A percentile compares a stretch with the other conserved stretches of the same genome.
These are phyloP conservation scores for Ophion slaviceki DNA, from an alignment of 2,888 invertebrate species.

Conservation along the genomic window DNA sequence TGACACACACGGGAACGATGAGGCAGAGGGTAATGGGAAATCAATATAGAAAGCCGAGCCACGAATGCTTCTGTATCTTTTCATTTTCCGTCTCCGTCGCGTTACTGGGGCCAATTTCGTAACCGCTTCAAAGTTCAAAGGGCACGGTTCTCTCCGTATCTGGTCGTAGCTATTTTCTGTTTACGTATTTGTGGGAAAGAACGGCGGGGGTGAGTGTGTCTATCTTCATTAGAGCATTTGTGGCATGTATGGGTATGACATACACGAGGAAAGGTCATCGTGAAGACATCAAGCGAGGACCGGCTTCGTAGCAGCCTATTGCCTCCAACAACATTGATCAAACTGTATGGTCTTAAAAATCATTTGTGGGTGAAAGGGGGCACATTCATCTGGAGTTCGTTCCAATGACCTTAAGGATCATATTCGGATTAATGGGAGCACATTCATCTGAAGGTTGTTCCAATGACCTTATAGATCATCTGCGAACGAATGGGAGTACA, in stretches of 20 bases:
- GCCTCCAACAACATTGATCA: background rate
- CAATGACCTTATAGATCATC: no score
- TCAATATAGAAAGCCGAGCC: conserved; percentile 77
- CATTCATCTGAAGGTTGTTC: no score
- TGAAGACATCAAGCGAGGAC: background rate
- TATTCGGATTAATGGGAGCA: no score
- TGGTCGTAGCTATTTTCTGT: conserved; percentile 12
- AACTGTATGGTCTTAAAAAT: no score
- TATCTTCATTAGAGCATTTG: background rate
- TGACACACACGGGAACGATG: conserved; percentile 49
- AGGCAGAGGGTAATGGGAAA: conserved; percentile 77
- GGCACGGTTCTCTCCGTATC: conserved; percentile 56
- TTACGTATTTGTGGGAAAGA: background rate
- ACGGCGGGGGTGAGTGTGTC: background rate
- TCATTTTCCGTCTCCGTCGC: conserved; percentile 45
- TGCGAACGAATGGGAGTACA: no score
- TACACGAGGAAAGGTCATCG: background rate
- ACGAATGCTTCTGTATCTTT: conserved; percentile 59
- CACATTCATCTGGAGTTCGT: no score
- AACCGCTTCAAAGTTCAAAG: conserved; percentile 69
- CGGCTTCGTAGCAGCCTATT: background rate
- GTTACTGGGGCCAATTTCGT: conserved; percentile 49
- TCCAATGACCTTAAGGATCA: no score
- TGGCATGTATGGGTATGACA: background rate
- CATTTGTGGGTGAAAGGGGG: no score